Evolutionary conservation across 2,888 invertebrate species (phyloP), one percentile per base, ranked within the genome.

Genomic region (Phengaris alcon): DNA sequence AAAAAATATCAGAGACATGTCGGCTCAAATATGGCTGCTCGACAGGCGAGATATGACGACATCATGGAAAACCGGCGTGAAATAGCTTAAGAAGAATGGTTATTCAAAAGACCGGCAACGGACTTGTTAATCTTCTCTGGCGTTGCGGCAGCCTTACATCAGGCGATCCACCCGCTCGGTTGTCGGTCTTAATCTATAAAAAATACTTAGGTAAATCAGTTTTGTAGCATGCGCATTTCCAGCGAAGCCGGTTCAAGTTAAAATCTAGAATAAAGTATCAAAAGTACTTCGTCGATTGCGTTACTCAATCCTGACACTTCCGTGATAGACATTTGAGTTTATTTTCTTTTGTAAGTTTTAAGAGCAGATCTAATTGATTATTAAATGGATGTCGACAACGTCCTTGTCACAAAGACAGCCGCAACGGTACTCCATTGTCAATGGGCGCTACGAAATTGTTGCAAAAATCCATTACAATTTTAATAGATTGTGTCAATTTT

Each of bases 281-380:
- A 70, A 52, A 35, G 3, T 5, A 22, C n/a, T 54, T 51, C 10
- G 35, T 35, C 10, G 48, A 12, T 70, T 51, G 70, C 15, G 10
- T 35, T 70, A 54, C 13, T 35, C 46, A 13, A 68, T 13, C 89
- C 88, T 87, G 85, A 86, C 84, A 86, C 86, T 83, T 87, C 81
- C 78, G 82, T 79, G 82, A 79, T 79, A 84, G 80, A 82, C 82
- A 81, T 84, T 88, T 87, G 84, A 88, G 88, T 84, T 83, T 81
- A 83, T 79, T 84, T 86, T 82, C 81, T 85, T 78, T 82, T 83
- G 85, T 78, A 80, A 86, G 88, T 85, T 87, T 87, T 87, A 88
- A 87, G 88, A 87, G 90, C 91, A 90, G 82, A 89, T 89, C 91
- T 82, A 90, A 92, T 92, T 87, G 90, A 90, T 90, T 83, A 88